Conservation (phyloP, 2,113 vertebrate genomes). For the Tupaia chinensis region DNA sequence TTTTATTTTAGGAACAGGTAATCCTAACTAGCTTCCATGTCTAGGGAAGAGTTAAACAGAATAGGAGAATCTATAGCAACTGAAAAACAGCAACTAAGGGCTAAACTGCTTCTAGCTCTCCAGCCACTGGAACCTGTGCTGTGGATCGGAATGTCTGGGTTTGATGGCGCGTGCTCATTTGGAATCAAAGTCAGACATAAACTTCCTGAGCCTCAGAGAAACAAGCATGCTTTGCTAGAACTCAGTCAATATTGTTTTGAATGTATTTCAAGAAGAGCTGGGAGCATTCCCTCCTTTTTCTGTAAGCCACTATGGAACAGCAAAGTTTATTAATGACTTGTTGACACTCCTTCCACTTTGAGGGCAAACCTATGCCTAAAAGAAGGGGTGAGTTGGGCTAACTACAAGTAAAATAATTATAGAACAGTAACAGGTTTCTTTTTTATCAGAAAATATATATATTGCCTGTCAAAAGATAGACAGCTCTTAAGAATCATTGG, state of each 20-base stretch:
- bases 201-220: constrained; percentile 80
- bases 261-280: constrained; percentile 79
- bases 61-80: constrained; percentile 47
- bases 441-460: constrained; percentile 66
- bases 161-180: constrained; percentile 73
- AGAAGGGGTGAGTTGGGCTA: constrained; percentile 25
- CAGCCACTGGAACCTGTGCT: constrained; percentile 71
- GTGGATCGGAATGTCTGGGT: constrained; percentile 78
- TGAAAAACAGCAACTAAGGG: constrained; percentile 55
- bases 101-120: constrained; percentile 67
- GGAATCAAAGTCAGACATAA: constrained; percentile 83
- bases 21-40: constrained; percentile 39
- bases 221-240: constrained; percentile 74
- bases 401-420: constrained; percentile 72
- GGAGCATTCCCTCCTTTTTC: constrained; percentile 77
- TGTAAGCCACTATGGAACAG: constrained; percentile 59
- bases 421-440: constrained; percentile 61
- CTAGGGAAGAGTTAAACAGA: neutral
- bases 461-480: constrained; percentile 67
- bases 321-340: constrained; percentile 76
- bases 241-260: constrained; percentile 82
- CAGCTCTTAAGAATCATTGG: constrained; percentile 55
- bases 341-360: constrained; percentile 72
- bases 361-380: constrained; percentile 68
- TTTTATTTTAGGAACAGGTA: neutral